phyloP scores from a whole-genome alignment of 2,888 invertebrate genomes.

The Dysmachus trigonus region DNA sequence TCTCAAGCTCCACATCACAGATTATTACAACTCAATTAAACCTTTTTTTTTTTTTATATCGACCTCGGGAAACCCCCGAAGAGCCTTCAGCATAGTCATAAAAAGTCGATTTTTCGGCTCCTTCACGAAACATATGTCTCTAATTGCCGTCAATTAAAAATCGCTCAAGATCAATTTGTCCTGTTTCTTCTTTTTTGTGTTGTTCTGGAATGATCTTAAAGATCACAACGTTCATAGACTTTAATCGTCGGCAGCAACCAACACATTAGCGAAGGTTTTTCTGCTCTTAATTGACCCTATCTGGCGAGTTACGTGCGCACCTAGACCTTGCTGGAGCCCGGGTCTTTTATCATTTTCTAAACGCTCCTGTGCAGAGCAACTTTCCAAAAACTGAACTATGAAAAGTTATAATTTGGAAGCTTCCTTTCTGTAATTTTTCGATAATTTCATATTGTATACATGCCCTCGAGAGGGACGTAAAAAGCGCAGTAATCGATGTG shows the following conservation, averaged over 20 bases:
- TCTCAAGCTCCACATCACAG: not conserved
- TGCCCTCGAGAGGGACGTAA: not conserved
- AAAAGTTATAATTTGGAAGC: slow-evolving; percentile 11
- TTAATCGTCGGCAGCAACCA: slow-evolving; percentile 39
- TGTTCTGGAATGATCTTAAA: slow-evolving; percentile 13
- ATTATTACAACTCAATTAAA: slow-evolving; percentile 31
- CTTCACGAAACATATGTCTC: slow-evolving; percentile 34
- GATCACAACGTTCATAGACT: slow-evolving; percentile 52
- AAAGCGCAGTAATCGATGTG: slow-evolving; percentile 6
- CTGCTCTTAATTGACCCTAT: slow-evolving; percentile 12
- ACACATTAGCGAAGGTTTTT: slow-evolving; percentile 29
- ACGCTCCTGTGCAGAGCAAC: not conserved
- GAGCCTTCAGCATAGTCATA: not conserved
- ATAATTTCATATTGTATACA: slow-evolving; percentile 3
- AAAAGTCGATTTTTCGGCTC: slow-evolving; percentile 18
- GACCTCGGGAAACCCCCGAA: not conserved
- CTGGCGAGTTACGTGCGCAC: not conserved
- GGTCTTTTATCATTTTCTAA: too few relatives aligned
- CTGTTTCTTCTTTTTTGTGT: slow-evolving; percentile 28
- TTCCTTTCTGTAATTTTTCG: not conserved
- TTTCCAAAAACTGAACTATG: slow-evolving; percentile 11
- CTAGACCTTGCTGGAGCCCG: not conserved
- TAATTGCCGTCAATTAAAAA: slow-evolving; percentile 44
- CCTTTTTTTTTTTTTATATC: not conserved
- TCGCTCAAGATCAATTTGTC: slow-evolving; percentile 45